phyloP scores from a whole-genome alignment of 2,797 vertebrate genomes.

The Mus spretus region DNA sequence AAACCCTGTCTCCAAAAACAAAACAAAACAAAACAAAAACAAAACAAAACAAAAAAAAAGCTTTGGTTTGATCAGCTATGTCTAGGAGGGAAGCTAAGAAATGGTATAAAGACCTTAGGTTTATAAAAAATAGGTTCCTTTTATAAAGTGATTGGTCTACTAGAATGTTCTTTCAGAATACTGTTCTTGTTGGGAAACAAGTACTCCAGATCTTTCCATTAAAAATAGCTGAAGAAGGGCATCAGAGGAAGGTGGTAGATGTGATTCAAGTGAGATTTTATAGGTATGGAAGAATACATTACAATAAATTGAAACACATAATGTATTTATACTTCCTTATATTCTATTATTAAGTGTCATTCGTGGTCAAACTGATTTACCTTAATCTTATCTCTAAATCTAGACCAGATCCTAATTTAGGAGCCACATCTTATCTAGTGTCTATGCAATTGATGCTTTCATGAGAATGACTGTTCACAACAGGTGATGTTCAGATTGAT shows the following conservation, averaged over 20 bases:
- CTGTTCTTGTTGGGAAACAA: not conserved
- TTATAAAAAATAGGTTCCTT: not conserved
- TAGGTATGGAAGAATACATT: constrained; percentile 2
- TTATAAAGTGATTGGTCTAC: not conserved
- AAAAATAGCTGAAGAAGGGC: not conserved
- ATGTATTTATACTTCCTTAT: not conserved
- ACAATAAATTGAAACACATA: not conserved
- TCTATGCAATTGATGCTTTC: not conserved
- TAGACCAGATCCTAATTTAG: constrained; percentile 59
- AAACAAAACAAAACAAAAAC: too few species aligned
- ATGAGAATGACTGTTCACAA: constrained; percentile 61
- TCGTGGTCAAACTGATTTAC: constrained; percentile 47
- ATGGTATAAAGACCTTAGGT: not conserved
- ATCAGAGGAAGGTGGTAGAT: not conserved
- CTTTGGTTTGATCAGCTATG: not conserved
- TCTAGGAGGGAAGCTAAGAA: not conserved
- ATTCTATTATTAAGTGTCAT: not conserved
- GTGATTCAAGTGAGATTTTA: not conserved
- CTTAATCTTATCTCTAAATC: constrained; percentile 57
- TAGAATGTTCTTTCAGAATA: not conserved
- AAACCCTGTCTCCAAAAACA: too few species aligned
- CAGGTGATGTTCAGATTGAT: constrained; percentile 50
- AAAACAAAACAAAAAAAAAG: not conserved
- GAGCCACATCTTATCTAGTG: constrained; percentile 26
- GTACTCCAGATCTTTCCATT: not conserved